phyloP scores from a whole-genome alignment of 1,140 invertebrate genomes.

The Aphaenogaster rudis region DNA sequence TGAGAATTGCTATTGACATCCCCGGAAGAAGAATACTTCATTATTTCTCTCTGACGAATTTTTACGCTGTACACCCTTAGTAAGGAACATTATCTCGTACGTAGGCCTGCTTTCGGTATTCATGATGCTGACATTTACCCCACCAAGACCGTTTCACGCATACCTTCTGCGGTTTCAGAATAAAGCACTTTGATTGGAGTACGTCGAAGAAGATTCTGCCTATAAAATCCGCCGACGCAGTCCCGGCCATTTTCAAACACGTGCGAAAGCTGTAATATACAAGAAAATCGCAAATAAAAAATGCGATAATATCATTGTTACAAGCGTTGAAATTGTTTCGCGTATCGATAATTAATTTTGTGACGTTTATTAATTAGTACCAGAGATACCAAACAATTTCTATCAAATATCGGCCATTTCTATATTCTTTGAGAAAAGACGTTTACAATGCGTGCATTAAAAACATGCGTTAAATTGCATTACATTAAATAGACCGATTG shows the following conservation, averaged over 20 bases:
- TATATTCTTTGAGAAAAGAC: background rate
- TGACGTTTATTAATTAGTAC: background rate
- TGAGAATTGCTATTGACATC: constrained; percentile 77
- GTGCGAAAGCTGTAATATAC: constrained; percentile 93
- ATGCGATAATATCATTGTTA: background rate
- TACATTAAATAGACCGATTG: background rate
- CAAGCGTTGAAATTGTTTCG: background rate
- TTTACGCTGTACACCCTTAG: constrained; percentile 70
- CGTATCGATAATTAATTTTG: background rate
- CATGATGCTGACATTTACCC: constrained; percentile 93
- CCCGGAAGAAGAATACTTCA: constrained; percentile 69
- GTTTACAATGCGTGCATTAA: background rate
- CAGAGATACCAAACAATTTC: background rate
- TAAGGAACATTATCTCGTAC: constrained; percentile 92
- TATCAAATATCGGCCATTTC: background rate
- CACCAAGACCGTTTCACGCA: constrained; percentile 93
- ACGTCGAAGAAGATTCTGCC: constrained; percentile 98
- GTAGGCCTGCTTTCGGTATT: constrained; percentile 91
- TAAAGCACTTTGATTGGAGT: constrained; percentile 96
- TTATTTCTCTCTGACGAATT: constrained; percentile 40
- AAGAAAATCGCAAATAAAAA: constrained; percentile 26
- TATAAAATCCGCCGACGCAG: constrained; percentile 95
- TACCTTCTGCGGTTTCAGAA: constrained; percentile 92
- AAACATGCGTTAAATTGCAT: background rate
- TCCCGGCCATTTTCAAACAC: constrained; percentile 95